phyloP scores from a whole-genome alignment of 2,797 vertebrate genomes.

The Alfaro cultratus region DNA sequence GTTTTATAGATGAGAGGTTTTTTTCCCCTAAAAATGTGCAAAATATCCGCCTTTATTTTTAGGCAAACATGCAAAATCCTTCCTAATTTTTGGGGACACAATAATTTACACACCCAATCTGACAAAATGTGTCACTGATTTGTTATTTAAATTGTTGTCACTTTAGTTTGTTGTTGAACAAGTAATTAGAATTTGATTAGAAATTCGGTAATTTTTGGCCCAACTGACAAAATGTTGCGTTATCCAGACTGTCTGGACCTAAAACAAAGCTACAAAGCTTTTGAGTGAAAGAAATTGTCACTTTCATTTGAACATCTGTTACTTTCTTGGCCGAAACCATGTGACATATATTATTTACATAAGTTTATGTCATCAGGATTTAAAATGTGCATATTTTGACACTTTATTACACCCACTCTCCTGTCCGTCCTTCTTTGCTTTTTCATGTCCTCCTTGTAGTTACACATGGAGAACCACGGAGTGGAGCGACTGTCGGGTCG shows the following conservation, averaged over 20 bases:
- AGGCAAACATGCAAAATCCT: too few species aligned
- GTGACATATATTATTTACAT: slow-evolving; percentile 1
- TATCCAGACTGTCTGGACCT: not conserved
- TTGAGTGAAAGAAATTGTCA: not conserved
- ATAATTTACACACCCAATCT: too few species aligned
- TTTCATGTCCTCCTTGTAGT: slow-evolving; percentile 65
- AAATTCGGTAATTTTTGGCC: too few species aligned
- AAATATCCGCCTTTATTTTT: too few species aligned
- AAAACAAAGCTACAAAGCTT: not conserved
- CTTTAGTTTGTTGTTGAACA: too few species aligned
- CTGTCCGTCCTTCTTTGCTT: not conserved
- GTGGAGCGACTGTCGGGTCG: slow-evolving; percentile 93
- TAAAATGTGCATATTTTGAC: slow-evolving; percentile 10
- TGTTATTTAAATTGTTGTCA: too few species aligned
- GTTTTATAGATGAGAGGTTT: too few species aligned
- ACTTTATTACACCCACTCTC: slow-evolving; percentile 7
- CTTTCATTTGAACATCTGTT: not conserved
- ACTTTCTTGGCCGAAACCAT: not conserved
- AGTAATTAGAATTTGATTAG: too few species aligned
- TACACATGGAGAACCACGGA: slow-evolving; percentile 91
- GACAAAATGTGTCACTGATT: too few species aligned
- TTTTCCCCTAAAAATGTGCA: too few species aligned
- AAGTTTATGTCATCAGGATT: not conserved
- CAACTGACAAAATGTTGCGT: not conserved
- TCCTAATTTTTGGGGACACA: too few species aligned